Evolutionary conservation across 92 coral and sea anemone genomes (phyloP).

Genomic region (Parazoanthus atlanticus): DNA sequence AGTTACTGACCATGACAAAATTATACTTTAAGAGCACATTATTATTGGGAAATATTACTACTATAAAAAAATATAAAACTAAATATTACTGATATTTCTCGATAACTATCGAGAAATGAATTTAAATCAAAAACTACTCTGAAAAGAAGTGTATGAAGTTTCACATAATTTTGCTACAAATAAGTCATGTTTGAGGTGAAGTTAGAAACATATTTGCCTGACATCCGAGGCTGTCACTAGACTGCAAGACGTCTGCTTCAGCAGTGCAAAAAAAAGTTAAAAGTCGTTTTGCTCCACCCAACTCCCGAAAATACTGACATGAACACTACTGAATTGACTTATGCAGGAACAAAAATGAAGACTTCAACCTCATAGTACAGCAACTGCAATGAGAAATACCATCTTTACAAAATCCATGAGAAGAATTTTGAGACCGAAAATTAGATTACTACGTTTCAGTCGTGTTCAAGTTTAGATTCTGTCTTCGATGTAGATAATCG

Average conservation of each 20-base stretch:
- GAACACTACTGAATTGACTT: conserved; percentile 2
- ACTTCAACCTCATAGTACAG: not conserved
- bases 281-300: conserved; percentile 41
- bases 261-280: conserved; percentile 3
- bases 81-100: too few relatives aligned
- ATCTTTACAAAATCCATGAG: too few relatives aligned
- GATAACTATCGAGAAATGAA: too few relatives aligned
- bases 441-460: not conserved
- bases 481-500: not conserved
- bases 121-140: too few relatives aligned
- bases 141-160: not conserved
- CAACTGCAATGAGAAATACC: too few relatives aligned
- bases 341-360: not conserved
- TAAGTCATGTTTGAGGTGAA: not conserved
- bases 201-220: not conserved
- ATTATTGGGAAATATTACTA: too few relatives aligned
- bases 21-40: too few relatives aligned
- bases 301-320: conserved; percentile 2
- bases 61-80: too few relatives aligned
- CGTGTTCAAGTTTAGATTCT: not conserved
- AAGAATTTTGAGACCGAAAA: not conserved
- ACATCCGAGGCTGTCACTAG: not conserved
- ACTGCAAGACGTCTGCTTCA: conserved; percentile 13
- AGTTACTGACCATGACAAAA: too few relatives aligned
- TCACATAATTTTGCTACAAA: not conserved